Conservation (phyloP, 2,888 invertebrate species). For the Agrotis clavis region DNA sequence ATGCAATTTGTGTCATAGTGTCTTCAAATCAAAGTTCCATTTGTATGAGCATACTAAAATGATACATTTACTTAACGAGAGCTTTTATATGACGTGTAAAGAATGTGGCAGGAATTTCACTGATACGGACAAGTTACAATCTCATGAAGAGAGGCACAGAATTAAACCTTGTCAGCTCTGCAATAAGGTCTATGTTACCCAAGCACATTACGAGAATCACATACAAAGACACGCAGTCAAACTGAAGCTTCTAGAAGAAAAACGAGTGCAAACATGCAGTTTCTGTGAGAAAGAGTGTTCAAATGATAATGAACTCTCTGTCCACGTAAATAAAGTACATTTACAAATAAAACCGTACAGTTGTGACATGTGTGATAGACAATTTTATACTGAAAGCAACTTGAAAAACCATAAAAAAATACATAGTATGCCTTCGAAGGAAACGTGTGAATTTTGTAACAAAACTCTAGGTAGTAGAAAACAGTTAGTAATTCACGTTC, state of each 20-base stretch:
- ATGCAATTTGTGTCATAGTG: constrained; percentile 74
- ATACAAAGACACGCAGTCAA: constrained; percentile 79
- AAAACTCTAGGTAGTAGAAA: constrained; percentile 80
- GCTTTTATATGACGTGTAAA: constrained; percentile 71
- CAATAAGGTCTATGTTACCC: constrained; percentile 76
- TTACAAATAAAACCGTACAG: constrained; percentile 85
- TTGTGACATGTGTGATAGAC: constrained; percentile 86
- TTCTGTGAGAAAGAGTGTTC: constrained; percentile 84
- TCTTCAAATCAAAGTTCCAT: constrained; percentile 80
- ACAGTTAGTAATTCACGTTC: constrained; percentile 82
- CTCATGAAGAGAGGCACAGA: constrained; percentile 75
- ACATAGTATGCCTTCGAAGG: constrained; percentile 77
- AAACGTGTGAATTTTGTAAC: constrained; percentile 82
- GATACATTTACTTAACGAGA: constrained; percentile 72
- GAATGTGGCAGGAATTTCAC: constrained; percentile 78
- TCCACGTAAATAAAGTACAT: constrained; percentile 86
- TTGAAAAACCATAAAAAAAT: constrained; percentile 81
- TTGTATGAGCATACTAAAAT: constrained; percentile 83
- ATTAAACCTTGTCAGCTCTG: constrained; percentile 78
- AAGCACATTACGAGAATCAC: constrained; percentile 75
- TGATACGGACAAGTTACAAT: constrained; percentile 67
- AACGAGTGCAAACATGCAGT: constrained; percentile 77
- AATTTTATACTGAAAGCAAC: constrained; percentile 84
- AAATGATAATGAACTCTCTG: constrained; percentile 80
- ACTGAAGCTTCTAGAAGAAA: constrained; percentile 69